Conservation (phyloP, 2,888 invertebrate genomes). For the Sinohyriopsis cumingii region DNA sequence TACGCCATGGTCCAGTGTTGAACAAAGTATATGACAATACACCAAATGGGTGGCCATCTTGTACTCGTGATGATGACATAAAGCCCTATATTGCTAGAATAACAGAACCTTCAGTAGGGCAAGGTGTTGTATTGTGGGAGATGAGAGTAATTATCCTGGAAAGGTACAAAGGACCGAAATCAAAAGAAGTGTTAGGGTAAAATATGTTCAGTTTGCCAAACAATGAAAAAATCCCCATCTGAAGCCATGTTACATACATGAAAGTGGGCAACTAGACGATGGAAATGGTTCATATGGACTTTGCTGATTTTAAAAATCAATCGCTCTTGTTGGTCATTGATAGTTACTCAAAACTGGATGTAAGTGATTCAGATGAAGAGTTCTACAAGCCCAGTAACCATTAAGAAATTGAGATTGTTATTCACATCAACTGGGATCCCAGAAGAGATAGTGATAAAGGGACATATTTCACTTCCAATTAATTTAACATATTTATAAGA, state of each 20-base stretch:
- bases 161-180: not conserved
- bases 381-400: slow-evolving; percentile 18
- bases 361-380: slow-evolving; percentile 25
- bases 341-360: slow-evolving; percentile 24
- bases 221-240: slow-evolving; percentile 7
- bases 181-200: slow-evolving; percentile 4
- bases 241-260: slow-evolving; percentile 22
- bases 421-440: slow-evolving; percentile 22
- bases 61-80: not conserved
- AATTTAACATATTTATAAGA: slow-evolving; percentile 20
- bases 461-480: slow-evolving; percentile 17
- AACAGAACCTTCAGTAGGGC: slow-evolving; percentile 3
- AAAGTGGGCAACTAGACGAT: slow-evolving; percentile 16
- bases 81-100: slow-evolving; percentile 8
- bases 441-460: slow-evolving; percentile 13
- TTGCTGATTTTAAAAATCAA: slow-evolving; percentile 20
- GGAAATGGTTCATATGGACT: slow-evolving; percentile 29
- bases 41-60: slow-evolving; percentile 11
- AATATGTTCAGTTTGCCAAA: slow-evolving; percentile 21
- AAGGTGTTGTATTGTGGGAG: slow-evolving; percentile 17
- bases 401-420: slow-evolving; percentile 12
- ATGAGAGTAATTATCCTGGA: slow-evolving; percentile 10
- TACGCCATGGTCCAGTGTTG: slow-evolving; percentile 13
- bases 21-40: slow-evolving; percentile 1
- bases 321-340: slow-evolving; percentile 23